phyloP scores from a whole-genome alignment of 2,888 invertebrate genomes.

The Onthophagus sagittarius region DNA sequence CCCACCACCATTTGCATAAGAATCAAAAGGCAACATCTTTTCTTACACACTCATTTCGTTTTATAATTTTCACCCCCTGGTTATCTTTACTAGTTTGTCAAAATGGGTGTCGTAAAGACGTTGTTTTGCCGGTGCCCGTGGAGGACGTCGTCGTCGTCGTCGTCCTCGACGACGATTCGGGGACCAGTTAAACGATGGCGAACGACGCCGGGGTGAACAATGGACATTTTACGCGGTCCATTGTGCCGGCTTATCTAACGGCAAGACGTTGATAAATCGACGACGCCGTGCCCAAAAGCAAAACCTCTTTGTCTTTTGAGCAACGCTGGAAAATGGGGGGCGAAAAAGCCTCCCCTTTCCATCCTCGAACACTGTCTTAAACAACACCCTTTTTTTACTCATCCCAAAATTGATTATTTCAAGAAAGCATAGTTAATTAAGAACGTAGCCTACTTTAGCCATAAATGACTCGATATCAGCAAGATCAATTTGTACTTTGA shows the following conservation, averaged over 20 bases:
- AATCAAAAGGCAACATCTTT: slow-evolving; percentile 33
- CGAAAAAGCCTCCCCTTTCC: no score
- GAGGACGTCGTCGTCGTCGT: neutral
- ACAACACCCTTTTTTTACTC: no score
- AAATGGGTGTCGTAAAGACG: neutral
- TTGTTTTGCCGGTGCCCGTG: neutral
- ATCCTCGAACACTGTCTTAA: no score
- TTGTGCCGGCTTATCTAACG: slow-evolving; percentile 51
- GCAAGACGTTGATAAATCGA: slow-evolving; percentile 52
- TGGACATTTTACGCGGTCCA: slow-evolving; percentile 51
- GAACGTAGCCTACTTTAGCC: no score
- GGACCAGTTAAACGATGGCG: neutral
- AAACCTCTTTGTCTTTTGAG: neutral
- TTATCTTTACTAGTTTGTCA: neutral
- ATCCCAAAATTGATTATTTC: no score
- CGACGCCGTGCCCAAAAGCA: slow-evolving; percentile 27
- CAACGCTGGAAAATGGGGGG: neutral
- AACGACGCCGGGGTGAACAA: slow-evolving; percentile 37
- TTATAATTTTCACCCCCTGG: neutral
- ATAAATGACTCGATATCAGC: no score
- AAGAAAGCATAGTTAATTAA: no score
- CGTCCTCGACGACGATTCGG: neutral
- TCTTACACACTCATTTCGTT: neutral
- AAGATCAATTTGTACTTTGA: no score
- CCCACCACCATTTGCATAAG: slow-evolving; percentile 48